These are phyloP conservation scores for Diorhabda carinulata DNA, from an alignment of 1,140 invertebrate genomes.

Conservation along the genomic window DNA sequence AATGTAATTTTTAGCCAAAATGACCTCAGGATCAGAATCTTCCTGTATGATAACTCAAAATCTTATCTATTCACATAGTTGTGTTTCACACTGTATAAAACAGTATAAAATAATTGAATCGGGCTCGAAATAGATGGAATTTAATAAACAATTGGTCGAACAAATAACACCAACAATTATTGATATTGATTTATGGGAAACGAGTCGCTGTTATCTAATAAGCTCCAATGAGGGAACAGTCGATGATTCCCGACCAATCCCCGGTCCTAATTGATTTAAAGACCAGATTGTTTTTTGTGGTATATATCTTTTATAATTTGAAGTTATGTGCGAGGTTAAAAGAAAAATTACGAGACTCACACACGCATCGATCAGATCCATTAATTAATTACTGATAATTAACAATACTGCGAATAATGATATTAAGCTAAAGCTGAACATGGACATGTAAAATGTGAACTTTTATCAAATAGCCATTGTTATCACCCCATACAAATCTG, in stretches of 20 bases:
- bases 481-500: too few species aligned
- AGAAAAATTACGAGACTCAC: constrained; percentile 11
- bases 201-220: background rate
- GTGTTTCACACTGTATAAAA: too few species aligned
- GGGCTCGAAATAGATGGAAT: background rate
- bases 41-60: too few species aligned
- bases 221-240: background rate
- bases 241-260: background rate
- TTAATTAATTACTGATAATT: constrained; percentile 8
- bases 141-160: background rate
- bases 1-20: too few species aligned
- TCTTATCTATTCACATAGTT: too few species aligned
- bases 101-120: too few species aligned
- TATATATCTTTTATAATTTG: constrained; percentile 12
- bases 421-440: too few species aligned
- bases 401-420: too few species aligned
- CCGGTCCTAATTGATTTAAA: constrained; percentile 16
- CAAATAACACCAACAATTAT: background rate
- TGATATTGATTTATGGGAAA: constrained; percentile 1
- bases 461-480: too few species aligned
- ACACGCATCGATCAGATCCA: constrained; percentile 9
- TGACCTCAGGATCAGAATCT: too few species aligned
- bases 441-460: too few species aligned
- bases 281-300: constrained; percentile 6
- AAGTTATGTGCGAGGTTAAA: constrained; percentile 14